Conservation (phyloP, 2,797 vertebrate genomes). For the Gymnoscopelus microlampas region DNA sequence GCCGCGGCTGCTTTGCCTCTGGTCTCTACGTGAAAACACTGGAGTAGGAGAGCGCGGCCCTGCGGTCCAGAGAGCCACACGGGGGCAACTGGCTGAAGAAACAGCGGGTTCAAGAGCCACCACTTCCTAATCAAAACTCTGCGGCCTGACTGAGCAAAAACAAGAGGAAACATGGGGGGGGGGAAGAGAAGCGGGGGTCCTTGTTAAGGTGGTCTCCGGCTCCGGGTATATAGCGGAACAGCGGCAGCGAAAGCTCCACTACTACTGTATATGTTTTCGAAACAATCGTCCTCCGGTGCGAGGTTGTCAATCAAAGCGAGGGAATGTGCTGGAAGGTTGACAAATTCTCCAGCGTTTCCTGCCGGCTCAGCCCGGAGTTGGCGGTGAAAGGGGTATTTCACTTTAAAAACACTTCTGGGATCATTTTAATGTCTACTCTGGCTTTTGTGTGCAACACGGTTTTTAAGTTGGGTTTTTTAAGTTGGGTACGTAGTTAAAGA, state of each 20-base stretch:
- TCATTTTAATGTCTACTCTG: too few relatives aligned
- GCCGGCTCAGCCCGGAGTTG: background rate
- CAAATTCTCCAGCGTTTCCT: slow-evolving; percentile 40
- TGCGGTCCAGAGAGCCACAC: slow-evolving; percentile 31
- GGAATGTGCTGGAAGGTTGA: slow-evolving; percentile 30
- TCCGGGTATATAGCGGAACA: slow-evolving; percentile 29
- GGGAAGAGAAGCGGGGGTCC: slow-evolving; percentile 52
- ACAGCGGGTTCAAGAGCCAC: slow-evolving; percentile 68
- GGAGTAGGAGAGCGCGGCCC: slow-evolving; percentile 35
- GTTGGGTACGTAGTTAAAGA: too few relatives aligned
- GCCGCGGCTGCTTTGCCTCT: too few relatives aligned
- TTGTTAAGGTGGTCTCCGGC: slow-evolving; percentile 58
- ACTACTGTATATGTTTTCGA: slow-evolving; percentile 47
- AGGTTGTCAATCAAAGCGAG: slow-evolving; percentile 44
- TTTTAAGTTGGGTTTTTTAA: too few relatives aligned
- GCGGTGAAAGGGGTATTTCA: background rate
- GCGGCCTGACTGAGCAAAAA: slow-evolving; percentile 66
- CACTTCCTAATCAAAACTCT: slow-evolving; percentile 79
- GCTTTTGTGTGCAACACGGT: too few relatives aligned
- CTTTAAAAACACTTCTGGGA: background rate
- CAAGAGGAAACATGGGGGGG: slow-evolving; percentile 65
- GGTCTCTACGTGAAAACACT: slow-evolving; percentile 41
- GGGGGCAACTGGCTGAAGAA: slow-evolving; percentile 47
- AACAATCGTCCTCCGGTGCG: slow-evolving; percentile 30
- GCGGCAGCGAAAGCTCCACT: too few relatives aligned